Base-by-base conservation (phyloP, 2,888 invertebrate genomes). In the Meta bourneti region DNA sequence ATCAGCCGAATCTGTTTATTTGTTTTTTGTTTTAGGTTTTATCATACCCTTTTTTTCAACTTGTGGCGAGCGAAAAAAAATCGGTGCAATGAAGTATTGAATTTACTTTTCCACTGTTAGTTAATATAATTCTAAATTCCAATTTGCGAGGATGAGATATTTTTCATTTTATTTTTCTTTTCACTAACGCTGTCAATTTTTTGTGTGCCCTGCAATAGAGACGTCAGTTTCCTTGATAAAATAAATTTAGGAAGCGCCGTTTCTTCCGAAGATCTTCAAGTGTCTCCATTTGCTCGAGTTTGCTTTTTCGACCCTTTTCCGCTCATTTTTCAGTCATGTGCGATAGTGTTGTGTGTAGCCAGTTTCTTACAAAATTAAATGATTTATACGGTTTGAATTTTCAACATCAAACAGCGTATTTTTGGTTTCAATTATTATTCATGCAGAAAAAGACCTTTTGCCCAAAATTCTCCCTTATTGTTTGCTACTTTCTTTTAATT, bases 1-100 rank as follows among this genome's bases (percentile, higher is more conserved):
- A 87, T 87, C 87, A 87, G 87, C 77, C 78, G 81, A 79, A 82
- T 90, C 84, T 91, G 91, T 86, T 91, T 91, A 87, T 82, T 61
- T 61, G 61, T 61, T 91, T 91, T 91, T 87, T 81, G 78, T 79
- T 91, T 83, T 52, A 91, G 78, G 82, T 87, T 81, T 69, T 87
- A 78, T 84, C 77, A 89, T 84, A 84, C 79, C 84, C 49, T 70
- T 70, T 74, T 79, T 85, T 81, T 83, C 78, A 78, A 74, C 90
- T 82, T 81, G 85, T 87, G 77, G 84, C 85, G 83, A 87, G 49
- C 51, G 71, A 70, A 70, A 49, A 70, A 20, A 51, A 83, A 78
- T 54, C 75, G 52, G 34, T 11, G 75, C 85, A 85, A 61, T 74
- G 85, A 85, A 71, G 54, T 52, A 69, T 89, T 79, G 72, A 87